Evolutionary conservation across 2,113 vertebrate species (phyloP).

Genomic region (Gymnobelideus leadbeateri): DNA sequence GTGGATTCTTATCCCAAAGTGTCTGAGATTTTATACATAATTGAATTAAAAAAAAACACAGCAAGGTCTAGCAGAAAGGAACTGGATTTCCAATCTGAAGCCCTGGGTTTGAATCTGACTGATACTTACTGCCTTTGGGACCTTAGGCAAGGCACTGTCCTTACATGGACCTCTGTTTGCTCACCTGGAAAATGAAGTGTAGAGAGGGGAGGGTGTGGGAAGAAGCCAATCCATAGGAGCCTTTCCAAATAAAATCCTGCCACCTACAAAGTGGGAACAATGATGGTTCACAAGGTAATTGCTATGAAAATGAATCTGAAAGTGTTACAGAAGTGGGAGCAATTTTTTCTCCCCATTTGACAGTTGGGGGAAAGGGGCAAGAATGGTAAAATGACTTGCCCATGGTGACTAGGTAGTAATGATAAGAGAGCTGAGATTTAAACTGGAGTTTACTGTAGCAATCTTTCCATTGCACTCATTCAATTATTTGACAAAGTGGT

Average conservation of each 20-base stretch:
- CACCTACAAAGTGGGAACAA: not conserved
- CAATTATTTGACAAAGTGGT: not conserved
- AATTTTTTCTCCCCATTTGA: not conserved
- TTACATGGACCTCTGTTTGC: too few species aligned
- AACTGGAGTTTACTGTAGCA: not conserved
- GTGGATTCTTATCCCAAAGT: conserved; percentile 52
- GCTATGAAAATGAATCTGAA: not conserved
- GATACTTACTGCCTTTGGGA: too few species aligned
- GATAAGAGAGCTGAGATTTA: not conserved
- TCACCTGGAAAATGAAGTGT: not conserved
- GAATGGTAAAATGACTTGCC: not conserved
- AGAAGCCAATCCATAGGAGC: not conserved
- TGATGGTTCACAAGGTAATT: not conserved
- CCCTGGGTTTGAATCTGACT: too few species aligned
- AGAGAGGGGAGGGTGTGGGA: not conserved
- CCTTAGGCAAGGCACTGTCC: too few species aligned
- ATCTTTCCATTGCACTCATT: not conserved
- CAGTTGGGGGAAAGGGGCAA: not conserved
- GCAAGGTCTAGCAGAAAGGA: too few species aligned
- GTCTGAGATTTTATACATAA: conserved; percentile 34
- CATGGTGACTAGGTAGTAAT: not conserved
- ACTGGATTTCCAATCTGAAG: too few species aligned
- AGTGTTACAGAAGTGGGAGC: not conserved
- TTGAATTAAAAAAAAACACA: not conserved
- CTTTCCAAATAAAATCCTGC: not conserved